Evolutionary conservation across 2,888 invertebrate species (phyloP), one percentile per base, ranked within the genome.

Genomic region (Drosophila recens): DNA sequence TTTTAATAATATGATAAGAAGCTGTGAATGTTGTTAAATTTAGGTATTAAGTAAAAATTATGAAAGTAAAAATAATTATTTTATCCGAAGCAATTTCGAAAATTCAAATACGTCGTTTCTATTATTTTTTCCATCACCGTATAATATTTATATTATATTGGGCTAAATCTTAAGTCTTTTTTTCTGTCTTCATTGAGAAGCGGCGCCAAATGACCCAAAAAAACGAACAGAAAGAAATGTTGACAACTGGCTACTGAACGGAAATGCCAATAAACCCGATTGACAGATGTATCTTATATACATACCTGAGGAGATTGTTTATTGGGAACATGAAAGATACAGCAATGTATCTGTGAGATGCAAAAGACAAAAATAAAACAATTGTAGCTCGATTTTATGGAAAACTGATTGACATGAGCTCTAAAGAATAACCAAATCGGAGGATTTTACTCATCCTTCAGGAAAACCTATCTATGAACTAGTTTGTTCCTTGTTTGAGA

Each of bases 181-280:
- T 40, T 57, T 40, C 8, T 42, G 40, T 17, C 17, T 42, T 43
- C 20, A 20, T 43, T 43, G 11, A 10, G 43, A 43, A 11, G 67
- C 53, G 87, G 84, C 87, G 84, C 86, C 79, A 76, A 74, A 40
- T 68, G 52, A 36, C 45, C 64, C 38, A 56, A 59, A 81, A 5
- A 34, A 63, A 40, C 11, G 34, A 64, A 33, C 6, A 6, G 27
- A 48, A 13, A 10, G 27, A 46, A 58, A 30, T 52, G 67, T 62
- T 86, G 89, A 86, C 83, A 88, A 82, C 65, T 69, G 58, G 38
- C 38, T 52, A 43, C 36, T 58, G 78, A 83, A 67, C 84, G 84
- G 84, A 85, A 89, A 87, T 84, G 73, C 84, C 89, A 77, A 82
- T 70, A 72, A 74, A 67, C 30, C 45, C 61, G 61, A 72, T 54